Base-by-base conservation (phyloP, 1,140 invertebrate species). In the Drosophila biarmipes region DNA sequence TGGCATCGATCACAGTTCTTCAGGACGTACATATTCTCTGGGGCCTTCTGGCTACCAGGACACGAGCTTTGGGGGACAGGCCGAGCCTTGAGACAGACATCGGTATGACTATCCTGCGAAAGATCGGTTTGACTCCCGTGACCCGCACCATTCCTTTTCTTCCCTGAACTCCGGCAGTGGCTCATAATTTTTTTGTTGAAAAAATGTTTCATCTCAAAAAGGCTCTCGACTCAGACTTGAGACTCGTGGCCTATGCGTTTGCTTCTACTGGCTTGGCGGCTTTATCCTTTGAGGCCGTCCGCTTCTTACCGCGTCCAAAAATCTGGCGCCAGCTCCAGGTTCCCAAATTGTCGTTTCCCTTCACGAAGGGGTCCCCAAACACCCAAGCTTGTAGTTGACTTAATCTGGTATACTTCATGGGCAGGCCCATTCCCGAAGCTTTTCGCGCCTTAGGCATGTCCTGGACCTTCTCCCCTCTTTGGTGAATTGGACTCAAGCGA, bases 161-260 rank as follows among this genome's bases (percentile, higher is more conserved):
- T 49, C 34, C 75, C 51, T 12, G 49, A 62, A 51, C 66, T 68
- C 46, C 35, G 43, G 35, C 45, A 62, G 63, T 87, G 82, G 67
- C 54, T 43, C 78, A 80, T 58, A 80, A 71, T 79, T 89, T 84
- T 77, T 48, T 45, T 43, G 45, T 59, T 53, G 27, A 57, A 56
- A 27, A 62, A 79, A 58, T 15, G 53, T 56, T 46, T 40, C 79
- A 87, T 84, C 45, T 37, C 21, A 1, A 19, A 34, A 27, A 21
- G 14, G 5, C 10, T 21, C 19, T 19, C 27, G 12, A n/a, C 10
- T 34, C 5, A 12, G 45, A 49, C 63, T 52, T 35, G 7, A 31
- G 35, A 29, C 35, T 40, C 58, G 14, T 21, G 24, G 58, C 58
- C 58, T 62, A 62, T 62, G 19, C 12, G 27, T n/a, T 34, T 35